Evolutionary conservation across 2,797 vertebrate species (phyloP), one percentile per base, ranked within the genome.

Genomic region (Acanthornis magna): DNA sequence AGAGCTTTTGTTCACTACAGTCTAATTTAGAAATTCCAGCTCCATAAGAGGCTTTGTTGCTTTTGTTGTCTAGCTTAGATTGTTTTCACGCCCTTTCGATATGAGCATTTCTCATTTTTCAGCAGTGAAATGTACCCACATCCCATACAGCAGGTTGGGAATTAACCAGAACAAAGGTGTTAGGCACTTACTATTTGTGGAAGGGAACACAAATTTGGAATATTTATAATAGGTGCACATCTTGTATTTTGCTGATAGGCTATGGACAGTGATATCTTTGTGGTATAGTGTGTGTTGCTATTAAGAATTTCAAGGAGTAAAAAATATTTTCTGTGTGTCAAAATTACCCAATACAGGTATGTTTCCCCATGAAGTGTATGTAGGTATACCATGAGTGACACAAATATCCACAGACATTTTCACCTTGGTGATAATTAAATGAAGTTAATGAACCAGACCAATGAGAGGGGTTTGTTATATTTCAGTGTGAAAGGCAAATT

Each of bases 401-500:
- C 5, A 60, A 53, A 5, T 60, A 50, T 34, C 29, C 20, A 50
- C 7, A 42, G 84, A 66, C 3, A 11, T 89, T 83, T 71, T 74
- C 30, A 54, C 27, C 3, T 0, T 1, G 17, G 13, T n/a, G 29
- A 47, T 55, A 61, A 58, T 72, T 61, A 57, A 85, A 80, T n/a
- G 1, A 45, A 62, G 7, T 29, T 63, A 85, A 50, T 51, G 65
- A 65, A 82, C 21, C 11, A 34, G 76, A 93, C 22, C 8, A 48
- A 11, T 48, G 5, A 66, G 5, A 4, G 3, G 0, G 3, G 3
- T 61, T 79, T 72, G 12, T 63, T 70, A 5, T 54, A 53, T 45
- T 90, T 87, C 48, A 53, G 9, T 16, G 40, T 30, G 51, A 51
- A 88, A 83, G 13, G 16, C 50, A 53, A 71, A 80, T 29, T 67